phyloP scores from a whole-genome alignment of 2,797 vertebrate genomes.

The Dicrostonyx torquatus region DNA sequence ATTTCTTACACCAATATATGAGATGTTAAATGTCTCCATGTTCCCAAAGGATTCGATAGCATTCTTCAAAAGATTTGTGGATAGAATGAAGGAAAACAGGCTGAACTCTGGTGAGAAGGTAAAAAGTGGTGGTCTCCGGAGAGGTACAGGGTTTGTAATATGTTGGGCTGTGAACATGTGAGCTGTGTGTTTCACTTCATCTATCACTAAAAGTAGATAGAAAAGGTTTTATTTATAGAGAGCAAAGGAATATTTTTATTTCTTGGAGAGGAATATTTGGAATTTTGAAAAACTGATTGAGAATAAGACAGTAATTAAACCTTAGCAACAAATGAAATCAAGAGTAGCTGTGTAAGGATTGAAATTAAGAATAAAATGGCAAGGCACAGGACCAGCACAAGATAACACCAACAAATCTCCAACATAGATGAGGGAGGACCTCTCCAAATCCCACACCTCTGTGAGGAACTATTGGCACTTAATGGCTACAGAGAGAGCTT shows the following conservation, averaged over 20 bases:
- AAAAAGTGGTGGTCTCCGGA: not conserved
- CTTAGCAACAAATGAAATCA: not conserved
- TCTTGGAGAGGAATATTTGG: not conserved
- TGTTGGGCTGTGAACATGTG: not conserved
- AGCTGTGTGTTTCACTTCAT: not conserved
- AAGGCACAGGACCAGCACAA: too few relatives aligned
- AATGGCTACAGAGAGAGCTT: not conserved
- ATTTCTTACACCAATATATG: constrained; percentile 38
- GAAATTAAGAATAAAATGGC: not conserved
- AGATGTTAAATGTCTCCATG: not conserved
- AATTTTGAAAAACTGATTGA: not conserved
- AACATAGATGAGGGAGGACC: too few relatives aligned
- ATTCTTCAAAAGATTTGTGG: constrained; percentile 48
- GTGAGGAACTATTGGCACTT: not conserved
- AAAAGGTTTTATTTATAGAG: not conserved
- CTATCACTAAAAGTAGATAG: not conserved
- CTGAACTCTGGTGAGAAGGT: constrained; percentile 54
- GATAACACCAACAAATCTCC: not conserved
- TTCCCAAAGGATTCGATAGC: constrained; percentile 13
- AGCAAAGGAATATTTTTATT: not conserved
- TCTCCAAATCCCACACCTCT: not conserved
- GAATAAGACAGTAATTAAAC: not conserved
- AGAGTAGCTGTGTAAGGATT: not conserved
- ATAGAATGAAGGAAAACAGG: constrained; percentile 39
- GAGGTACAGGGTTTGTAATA: not conserved